Evolutionary conservation across 2,888 invertebrate species (phyloP).

Genomic region (Limnephilus marmoratus): DNA sequence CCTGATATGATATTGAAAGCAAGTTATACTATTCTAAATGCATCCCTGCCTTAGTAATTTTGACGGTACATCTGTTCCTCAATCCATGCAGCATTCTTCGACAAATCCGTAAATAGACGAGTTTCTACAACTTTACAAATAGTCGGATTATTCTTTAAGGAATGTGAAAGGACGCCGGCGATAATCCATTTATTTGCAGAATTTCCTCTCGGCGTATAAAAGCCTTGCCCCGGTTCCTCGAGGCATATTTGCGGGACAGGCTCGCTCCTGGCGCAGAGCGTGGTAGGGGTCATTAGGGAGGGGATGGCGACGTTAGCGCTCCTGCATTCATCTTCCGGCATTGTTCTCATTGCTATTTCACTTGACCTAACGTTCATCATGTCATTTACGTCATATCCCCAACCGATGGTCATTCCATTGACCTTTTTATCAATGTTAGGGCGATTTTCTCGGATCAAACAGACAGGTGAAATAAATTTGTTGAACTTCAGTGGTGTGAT

Average conservation of each 20-base stretch:
- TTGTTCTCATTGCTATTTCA: neutral
- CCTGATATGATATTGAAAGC: neutral
- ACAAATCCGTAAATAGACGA: constrained; percentile 74
- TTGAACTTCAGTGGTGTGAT: constrained; percentile 57
- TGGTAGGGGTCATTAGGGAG: constrained; percentile 62
- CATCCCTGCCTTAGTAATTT: neutral
- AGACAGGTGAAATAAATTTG: constrained; percentile 26
- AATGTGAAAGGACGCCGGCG: constrained; percentile 76
- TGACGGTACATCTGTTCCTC: neutral
- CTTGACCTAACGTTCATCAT: neutral
- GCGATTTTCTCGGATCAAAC: neutral
- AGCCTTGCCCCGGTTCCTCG: constrained; percentile 74
- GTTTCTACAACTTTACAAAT: constrained; percentile 54
- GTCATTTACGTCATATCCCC: neutral
- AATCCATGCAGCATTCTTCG: constrained; percentile 72
- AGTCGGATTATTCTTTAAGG: constrained; percentile 68
- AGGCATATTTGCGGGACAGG: constrained; percentile 71
- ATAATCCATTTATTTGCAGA: constrained; percentile 72
- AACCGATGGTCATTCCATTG: neutral
- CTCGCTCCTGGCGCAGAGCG: constrained; percentile 73
- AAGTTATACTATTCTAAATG: neutral
- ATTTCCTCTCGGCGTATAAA: constrained; percentile 71
- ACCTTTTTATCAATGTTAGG: neutral
- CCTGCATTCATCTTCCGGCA: neutral
- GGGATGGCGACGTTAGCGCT: neutral